A percentile compares a stretch with the other conserved stretches of the same genome.
Conservation (phyloP, 2,797 vertebrate species). For the Nyctalus aviator region DNA sequence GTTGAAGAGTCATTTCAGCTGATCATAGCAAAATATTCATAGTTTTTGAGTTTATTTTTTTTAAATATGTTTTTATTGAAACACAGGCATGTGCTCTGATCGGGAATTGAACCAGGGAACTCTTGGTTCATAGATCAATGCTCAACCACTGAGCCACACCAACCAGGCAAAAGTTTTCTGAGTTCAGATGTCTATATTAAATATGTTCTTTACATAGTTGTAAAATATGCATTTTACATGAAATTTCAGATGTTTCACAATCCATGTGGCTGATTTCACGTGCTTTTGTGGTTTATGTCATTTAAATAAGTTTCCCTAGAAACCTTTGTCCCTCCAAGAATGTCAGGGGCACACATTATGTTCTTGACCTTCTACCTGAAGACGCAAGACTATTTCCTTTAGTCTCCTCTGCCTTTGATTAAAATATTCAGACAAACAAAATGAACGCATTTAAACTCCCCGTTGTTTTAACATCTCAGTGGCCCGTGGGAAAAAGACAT, state of each 20-base stretch:
- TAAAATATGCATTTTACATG: background rate
- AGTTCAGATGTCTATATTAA: background rate
- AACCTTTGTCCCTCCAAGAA: background rate
- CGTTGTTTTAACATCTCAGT: background rate
- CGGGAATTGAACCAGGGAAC: too few species aligned
- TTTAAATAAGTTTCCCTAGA: background rate
- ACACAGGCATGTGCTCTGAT: too few species aligned
- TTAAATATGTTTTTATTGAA: too few species aligned
- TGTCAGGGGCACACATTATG: background rate
- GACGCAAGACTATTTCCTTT: background rate
- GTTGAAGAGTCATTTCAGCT: background rate
- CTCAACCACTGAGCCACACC: too few species aligned
- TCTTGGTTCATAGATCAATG: too few species aligned
- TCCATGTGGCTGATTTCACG: background rate
- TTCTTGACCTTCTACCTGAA: background rate
- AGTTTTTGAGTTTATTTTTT: background rate
- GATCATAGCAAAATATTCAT: background rate
- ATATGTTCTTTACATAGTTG: background rate
- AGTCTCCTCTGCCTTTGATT: background rate
- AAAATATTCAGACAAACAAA: conserved; percentile 7
- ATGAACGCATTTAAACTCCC: background rate
- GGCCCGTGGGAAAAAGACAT: background rate
- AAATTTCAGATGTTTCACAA: background rate
- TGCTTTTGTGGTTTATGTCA: background rate
- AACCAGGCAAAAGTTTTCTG: background rate